These are phyloP conservation scores for Anarsia innoxiella DNA, from an alignment of 2,888 invertebrate genomes.

Conservation along the genomic window DNA sequence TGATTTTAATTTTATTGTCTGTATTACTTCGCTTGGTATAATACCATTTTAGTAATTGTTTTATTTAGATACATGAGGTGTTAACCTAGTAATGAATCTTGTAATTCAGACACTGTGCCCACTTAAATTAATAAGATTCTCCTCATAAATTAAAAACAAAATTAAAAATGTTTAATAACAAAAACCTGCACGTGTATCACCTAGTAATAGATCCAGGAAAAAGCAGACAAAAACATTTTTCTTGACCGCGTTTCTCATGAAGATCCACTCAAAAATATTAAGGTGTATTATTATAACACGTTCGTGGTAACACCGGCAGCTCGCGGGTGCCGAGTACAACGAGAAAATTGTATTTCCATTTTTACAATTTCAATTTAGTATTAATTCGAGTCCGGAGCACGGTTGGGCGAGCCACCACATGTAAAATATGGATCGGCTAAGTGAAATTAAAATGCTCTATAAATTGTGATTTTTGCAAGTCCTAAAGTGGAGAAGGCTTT, in stretches of 20 bases:
- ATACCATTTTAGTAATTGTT: too few relatives aligned
- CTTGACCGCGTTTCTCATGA: conserved; percentile 25
- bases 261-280: conserved; percentile 44
- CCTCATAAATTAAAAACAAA: too few relatives aligned
- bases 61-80: too few relatives aligned
- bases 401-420: conserved; percentile 70
- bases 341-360: conserved; percentile 75
- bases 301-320: conserved; percentile 61
- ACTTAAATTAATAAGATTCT: too few relatives aligned
- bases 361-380: conserved; percentile 76
- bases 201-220: too few relatives aligned
- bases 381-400: conserved; percentile 69
- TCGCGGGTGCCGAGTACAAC: conserved; percentile 49
- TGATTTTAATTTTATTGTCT: too few relatives aligned
- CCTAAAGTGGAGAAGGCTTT: conserved; percentile 75
- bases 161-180: too few relatives aligned
- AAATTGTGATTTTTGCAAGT: conserved; percentile 76
- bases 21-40: too few relatives aligned
- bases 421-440: conserved; percentile 76
- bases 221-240: conserved; percentile 10
- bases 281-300: conserved; percentile 56
- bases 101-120: too few relatives aligned
- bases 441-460: conserved; percentile 76
- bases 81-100: too few relatives aligned
- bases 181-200: too few relatives aligned